These are phyloP conservation scores for Plutella xylostella DNA, from an alignment of 2,888 invertebrate species.

Conservation along the genomic window DNA sequence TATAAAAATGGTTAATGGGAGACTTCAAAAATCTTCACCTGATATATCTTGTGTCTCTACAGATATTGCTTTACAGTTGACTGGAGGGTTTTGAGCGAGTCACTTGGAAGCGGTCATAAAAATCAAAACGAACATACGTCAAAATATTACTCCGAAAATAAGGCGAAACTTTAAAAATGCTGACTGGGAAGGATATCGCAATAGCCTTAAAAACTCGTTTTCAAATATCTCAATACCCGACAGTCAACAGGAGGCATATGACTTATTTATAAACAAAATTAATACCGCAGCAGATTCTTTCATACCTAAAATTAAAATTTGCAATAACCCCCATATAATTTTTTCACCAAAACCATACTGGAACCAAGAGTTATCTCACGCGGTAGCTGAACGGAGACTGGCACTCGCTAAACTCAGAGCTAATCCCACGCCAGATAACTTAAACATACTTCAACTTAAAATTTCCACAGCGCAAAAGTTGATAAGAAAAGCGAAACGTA, in stretches of 20 bases:
- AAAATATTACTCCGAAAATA: background rate
- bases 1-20: constrained; percentile 10
- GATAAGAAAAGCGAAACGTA: constrained; percentile 12
- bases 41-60: constrained; percentile 15
- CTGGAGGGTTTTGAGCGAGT: constrained; percentile 15
- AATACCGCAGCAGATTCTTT: constrained; percentile 8
- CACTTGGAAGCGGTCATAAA: constrained; percentile 17
- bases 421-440: constrained; percentile 12
- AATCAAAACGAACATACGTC: background rate
- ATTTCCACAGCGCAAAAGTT: constrained; percentile 8
- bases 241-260: constrained; percentile 3
- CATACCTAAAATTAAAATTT: constrained; percentile 13
- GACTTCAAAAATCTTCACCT: constrained; percentile 15
- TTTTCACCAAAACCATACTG: constrained; percentile 23
- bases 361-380: constrained; percentile 11
- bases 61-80: constrained; percentile 14
- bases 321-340: constrained; percentile 12
- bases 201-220: background rate
- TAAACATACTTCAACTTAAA: constrained; percentile 3
- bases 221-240: background rate
- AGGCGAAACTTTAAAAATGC: constrained; percentile 10
- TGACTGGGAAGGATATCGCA: background rate
- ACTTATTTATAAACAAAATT: background rate
- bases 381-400: constrained; percentile 10
- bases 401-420: constrained; percentile 10